Base-by-base conservation (phyloP, 2,888 invertebrate species). In the Tethea ocularis region DNA sequence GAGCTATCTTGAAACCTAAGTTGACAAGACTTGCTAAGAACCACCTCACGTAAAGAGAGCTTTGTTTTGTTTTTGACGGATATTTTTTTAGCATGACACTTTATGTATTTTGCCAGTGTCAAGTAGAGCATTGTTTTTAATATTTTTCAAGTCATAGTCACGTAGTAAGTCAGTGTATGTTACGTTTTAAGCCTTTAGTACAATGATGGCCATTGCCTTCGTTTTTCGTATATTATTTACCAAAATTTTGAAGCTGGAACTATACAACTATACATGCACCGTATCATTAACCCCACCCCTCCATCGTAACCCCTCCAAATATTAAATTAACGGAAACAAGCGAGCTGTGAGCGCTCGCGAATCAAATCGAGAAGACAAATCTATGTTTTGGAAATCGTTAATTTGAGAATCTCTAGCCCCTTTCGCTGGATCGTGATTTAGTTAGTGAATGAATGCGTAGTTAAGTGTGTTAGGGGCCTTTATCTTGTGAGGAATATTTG, bases 241-340 rank as follows among this genome's bases (percentile, higher is more conserved):
- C 20, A 20, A 20, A 7, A 46, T 7, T 41, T 33, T 2, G 17
- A 41, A 41, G 41, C 17, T 10, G 0, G 17, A 8, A n/a, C 20
- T 46, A 20, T 20, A 46, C 46, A 38, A n/a, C n/a, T 38, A n/a
- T 38, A 38, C 38, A 38, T 38, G 1, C 20, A 52, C 29, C 60
- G 60, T 66, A 66, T 58, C 62, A 58, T 64, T 68, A 66, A 67
- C 62, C 62, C 61, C 67, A 63, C 66, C 61, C 64, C 61, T 56
- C 66, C 66, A 57, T 60, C 58, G 59, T 60, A 66, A 71, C 83
- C 80, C 82, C 76, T 71, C 75, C 63, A 80, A 82, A 84, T 88
- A 88, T 88, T 89, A 88, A 88, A 89, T 90, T 89, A 90, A 88
- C 90, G 89, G 88, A 88, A 87, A 88, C 83, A 86, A 67, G 78